Conservation (phyloP, 2,113 vertebrate species). For the Cinclus mexicanus region DNA sequence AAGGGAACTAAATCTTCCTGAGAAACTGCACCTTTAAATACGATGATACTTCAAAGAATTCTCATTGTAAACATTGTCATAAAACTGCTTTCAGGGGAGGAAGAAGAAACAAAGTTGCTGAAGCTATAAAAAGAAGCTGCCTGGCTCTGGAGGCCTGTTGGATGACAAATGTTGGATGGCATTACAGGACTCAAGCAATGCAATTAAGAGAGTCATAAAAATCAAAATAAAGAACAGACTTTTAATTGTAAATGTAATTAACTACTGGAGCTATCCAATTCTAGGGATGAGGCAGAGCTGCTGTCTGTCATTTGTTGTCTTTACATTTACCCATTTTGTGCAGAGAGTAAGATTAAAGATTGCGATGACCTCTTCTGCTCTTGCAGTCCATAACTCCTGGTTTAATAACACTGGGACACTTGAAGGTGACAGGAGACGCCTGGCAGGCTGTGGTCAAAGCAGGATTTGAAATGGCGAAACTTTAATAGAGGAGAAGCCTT, state of each 20-base stretch:
- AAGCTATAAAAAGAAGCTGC: background rate
- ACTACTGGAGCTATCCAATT: background rate
- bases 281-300: background rate
- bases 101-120: background rate
- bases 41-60: background rate
- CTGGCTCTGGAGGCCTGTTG: background rate
- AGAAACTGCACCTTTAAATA: background rate
- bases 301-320: background rate
- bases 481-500: background rate
- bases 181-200: background rate
- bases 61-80: background rate
- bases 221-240: background rate
- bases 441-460: background rate
- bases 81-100: background rate
- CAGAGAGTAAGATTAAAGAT: background rate
- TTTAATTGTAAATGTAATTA: background rate
- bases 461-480: background rate
- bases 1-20: background rate
- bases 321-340: background rate
- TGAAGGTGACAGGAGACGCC: background rate
- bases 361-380: background rate
- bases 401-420: background rate
- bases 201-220: background rate
- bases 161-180: background rate
- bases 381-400: background rate